Evolutionary conservation across 2,113 vertebrate species (phyloP).

Genomic region (Actenoides lindsayi): DNA sequence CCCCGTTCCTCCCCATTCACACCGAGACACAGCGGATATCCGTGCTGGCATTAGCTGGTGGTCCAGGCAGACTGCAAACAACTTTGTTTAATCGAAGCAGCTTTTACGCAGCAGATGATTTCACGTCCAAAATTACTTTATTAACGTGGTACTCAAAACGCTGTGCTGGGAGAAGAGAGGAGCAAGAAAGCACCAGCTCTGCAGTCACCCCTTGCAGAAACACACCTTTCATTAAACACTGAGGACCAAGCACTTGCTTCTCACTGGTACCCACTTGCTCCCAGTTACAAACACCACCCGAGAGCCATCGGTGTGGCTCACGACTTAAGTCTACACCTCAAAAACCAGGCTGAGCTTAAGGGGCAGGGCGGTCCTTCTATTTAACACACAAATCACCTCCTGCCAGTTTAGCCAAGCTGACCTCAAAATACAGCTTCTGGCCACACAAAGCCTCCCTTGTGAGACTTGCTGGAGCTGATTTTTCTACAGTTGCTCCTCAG

Average conservation of each 20-base stretch:
- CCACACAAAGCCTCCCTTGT: conserved; percentile 49
- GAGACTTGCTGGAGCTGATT: background rate
- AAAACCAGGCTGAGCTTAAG: background rate
- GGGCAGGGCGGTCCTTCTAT: background rate
- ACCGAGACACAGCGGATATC: background rate
- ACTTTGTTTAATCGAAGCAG: background rate
- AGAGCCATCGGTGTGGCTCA: background rate
- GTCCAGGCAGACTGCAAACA: background rate
- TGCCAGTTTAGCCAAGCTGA: background rate
- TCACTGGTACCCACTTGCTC: background rate
- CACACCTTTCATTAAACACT: background rate
- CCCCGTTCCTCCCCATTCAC: background rate
- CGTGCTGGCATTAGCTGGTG: background rate
- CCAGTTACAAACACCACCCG: background rate
- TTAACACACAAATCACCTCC: background rate
- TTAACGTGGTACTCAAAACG: background rate
- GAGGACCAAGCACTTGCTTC: background rate
- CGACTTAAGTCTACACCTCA: rapidly evolving
- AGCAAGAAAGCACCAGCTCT: background rate
- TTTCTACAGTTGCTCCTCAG: background rate
- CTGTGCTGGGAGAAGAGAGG: background rate
- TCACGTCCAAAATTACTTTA: background rate
- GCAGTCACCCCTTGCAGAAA: background rate
- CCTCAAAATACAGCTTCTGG: conserved; percentile 34
- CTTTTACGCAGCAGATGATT: background rate